These are phyloP conservation scores for Chymomyza caudatula DNA, from an alignment of 2,888 invertebrate genomes.

Conservation along the genomic window DNA sequence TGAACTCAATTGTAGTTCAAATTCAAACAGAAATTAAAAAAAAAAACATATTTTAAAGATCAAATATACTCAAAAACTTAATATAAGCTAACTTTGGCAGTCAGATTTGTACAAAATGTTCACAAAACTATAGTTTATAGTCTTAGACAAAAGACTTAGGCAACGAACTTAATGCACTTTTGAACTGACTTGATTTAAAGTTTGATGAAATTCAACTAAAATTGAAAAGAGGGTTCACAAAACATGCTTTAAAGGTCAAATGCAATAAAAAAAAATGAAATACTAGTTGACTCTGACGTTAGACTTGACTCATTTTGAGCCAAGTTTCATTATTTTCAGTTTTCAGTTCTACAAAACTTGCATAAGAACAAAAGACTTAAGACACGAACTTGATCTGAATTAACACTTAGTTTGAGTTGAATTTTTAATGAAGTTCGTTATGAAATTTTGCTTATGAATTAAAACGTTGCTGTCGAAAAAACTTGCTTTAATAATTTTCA, in stretches of 20 bases:
- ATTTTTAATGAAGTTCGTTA: background rate
- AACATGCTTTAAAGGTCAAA: background rate
- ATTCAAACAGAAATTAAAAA: too few relatives aligned
- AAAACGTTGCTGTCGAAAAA: background rate
- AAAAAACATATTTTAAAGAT: too few relatives aligned
- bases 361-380: background rate
- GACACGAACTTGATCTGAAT: background rate
- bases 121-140: too few relatives aligned
- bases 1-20: too few relatives aligned
- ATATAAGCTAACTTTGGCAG: too few relatives aligned
- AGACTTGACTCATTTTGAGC: background rate
- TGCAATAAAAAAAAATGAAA: background rate
- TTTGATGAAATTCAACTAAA: too few relatives aligned
- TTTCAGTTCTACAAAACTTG: background rate
- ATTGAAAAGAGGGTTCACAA: too few relatives aligned
- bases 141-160: constrained; percentile 50
- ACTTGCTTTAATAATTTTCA: background rate
- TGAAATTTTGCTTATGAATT: background rate
- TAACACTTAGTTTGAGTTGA: background rate
- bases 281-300: background rate
- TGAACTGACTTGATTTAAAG: too few relatives aligned
- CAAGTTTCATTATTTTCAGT: background rate
- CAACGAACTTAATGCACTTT: constrained; percentile 54
- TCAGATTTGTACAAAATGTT: too few relatives aligned
- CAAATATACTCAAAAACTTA: too few relatives aligned